Evolutionary conservation across 2,113 vertebrate genomes (phyloP).

Genomic region (Apteryx mantelli): DNA sequence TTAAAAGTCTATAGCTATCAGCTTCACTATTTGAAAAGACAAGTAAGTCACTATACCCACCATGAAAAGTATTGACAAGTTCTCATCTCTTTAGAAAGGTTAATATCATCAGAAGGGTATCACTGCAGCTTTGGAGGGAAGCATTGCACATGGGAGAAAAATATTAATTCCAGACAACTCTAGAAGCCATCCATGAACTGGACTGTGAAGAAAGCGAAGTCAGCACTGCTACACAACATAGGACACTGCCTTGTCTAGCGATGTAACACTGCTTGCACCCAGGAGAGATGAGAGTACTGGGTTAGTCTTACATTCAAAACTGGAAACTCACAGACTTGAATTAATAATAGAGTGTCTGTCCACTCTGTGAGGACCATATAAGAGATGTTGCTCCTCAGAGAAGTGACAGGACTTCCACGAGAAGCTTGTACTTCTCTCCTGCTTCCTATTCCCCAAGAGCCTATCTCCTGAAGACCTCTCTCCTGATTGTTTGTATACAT

Average conservation of each 20-base stretch:
- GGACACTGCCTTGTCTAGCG: accelerated
- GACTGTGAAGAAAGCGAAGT: not conserved
- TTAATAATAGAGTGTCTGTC: not conserved
- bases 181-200: not conserved
- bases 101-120: not conserved
- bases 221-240: not conserved
- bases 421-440: not conserved
- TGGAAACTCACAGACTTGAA: not conserved
- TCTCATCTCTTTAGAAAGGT: not conserved
- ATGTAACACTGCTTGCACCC: not conserved
- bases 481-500: not conserved
- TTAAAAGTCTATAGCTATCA: not conserved
- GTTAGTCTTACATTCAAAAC: not conserved
- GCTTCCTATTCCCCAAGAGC: not conserved
- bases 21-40: not conserved
- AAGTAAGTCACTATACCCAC: not conserved
- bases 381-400: not conserved
- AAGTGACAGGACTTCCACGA: not conserved
- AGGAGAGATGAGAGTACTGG: not conserved
- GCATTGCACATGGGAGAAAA: not conserved
- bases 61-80: not conserved
- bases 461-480: accelerated
- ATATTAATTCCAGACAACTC: not conserved
- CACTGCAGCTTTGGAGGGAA: not conserved
- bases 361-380: not conserved